phyloP scores from a whole-genome alignment of 2,797 vertebrate genomes.

The Hyperoplus lanceolatus region DNA sequence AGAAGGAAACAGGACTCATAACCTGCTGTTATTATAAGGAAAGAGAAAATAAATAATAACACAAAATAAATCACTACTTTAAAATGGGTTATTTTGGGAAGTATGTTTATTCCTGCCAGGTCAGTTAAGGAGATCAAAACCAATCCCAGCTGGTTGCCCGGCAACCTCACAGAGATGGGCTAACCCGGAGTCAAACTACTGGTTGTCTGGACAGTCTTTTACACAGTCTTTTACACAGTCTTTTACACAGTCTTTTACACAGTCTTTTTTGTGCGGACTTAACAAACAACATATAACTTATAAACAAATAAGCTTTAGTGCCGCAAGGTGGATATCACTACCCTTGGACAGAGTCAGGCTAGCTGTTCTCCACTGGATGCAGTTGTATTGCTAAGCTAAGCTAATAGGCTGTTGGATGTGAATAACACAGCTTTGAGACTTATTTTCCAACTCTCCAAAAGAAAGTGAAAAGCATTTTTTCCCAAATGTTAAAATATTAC shows the following conservation, averaged over 20 bases:
- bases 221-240: neutral
- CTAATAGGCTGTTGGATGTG: neutral
- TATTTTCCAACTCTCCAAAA: neutral
- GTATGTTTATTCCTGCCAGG: neutral
- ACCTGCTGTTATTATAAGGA: neutral
- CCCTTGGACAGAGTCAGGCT: neutral
- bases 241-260: neutral
- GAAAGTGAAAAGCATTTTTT: neutral
- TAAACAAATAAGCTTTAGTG: neutral
- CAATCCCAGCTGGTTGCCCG: neutral
- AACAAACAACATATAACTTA: neutral
- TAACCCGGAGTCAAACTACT: neutral
- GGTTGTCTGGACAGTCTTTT: neutral
- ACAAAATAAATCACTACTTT: neutral
- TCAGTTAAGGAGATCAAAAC: no score
- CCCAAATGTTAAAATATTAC: neutral
- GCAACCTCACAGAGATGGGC: neutral
- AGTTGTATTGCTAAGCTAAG: neutral
- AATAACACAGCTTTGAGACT: neutral
- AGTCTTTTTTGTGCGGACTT: neutral
- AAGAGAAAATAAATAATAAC: constrained; percentile 5
- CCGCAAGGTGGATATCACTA: neutral
- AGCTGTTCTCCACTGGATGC: neutral
- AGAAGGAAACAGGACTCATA: constrained; percentile 20
- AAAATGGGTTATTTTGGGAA: neutral